A percentile compares a stretch with the other conserved stretches of the same genome.
phyloP scores from a whole-genome alignment of 2,797 vertebrate species.

The Peromyscus attwateri region DNA sequence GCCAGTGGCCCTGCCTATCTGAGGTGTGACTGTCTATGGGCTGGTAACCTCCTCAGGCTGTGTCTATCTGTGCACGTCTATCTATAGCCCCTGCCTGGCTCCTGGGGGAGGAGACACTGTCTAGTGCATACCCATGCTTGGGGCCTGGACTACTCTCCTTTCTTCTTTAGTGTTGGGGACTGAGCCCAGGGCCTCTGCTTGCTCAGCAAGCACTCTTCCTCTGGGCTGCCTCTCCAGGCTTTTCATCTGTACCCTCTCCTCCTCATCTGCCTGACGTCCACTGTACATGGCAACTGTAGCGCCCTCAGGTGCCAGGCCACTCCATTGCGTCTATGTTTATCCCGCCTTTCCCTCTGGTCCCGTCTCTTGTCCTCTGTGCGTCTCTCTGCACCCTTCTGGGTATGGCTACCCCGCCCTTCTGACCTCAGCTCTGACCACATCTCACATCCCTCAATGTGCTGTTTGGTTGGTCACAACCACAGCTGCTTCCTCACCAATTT shows the following conservation, averaged over 20 bases:
- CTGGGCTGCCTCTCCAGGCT: neutral
- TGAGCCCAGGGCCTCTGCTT: neutral
- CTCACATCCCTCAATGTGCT: neutral
- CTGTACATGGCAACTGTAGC: rapidly evolving
- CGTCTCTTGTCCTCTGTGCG: too few relatives aligned
- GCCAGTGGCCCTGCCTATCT: neutral
- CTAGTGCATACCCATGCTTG: rapidly evolving
- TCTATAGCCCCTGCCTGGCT: neutral
- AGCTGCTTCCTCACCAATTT: too few relatives aligned
- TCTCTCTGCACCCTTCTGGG: neutral
- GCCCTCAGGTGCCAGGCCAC: neutral
- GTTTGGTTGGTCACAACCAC: neutral
- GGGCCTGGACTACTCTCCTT: too few relatives aligned
- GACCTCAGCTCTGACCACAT: neutral
- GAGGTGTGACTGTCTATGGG: neutral
- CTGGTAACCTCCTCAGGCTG: neutral
- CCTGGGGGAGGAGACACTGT: neutral
- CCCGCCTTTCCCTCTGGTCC: neutral
- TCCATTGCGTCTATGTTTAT: too few relatives aligned
- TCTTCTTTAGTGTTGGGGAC: neutral
- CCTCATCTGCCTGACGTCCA: neutral
- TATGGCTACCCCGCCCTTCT: neutral
- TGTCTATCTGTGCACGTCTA: neutral
- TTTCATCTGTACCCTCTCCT: rapidly evolving
- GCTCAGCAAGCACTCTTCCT: neutral